Conservation (phyloP, 1,140 invertebrate species). For the Cheumatopsyche charites region DNA sequence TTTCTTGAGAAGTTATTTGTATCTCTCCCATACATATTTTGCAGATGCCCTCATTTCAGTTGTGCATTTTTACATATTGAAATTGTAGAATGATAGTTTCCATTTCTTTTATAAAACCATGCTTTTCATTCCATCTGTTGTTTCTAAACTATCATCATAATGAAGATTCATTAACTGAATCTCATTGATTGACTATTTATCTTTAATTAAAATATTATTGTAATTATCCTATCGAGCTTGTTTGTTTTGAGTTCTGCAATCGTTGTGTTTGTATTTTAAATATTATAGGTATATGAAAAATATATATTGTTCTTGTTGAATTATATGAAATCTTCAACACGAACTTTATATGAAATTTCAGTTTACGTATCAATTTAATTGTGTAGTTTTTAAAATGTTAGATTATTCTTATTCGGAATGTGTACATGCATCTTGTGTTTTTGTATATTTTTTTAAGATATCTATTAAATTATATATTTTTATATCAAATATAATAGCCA, state of each 20-base stretch:
- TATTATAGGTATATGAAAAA: not conserved
- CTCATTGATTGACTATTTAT: not conserved
- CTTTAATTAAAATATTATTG: not conserved
- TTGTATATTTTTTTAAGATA: too few relatives aligned
- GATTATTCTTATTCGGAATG: too few relatives aligned
- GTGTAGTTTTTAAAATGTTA: too few relatives aligned
- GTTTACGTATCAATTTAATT: too few relatives aligned
- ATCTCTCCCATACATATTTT: not conserved
- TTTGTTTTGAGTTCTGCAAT: conserved; percentile 10
- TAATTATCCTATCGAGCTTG: not conserved
- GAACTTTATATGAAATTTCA: too few relatives aligned
- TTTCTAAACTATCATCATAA: not conserved
- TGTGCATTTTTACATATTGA: not conserved
- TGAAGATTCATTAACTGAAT: not conserved
- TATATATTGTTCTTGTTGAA: not conserved
- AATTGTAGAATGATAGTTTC: not conserved
- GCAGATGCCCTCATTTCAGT: not conserved
- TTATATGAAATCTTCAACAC: not conserved
- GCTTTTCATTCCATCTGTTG: not conserved
- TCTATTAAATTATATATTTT: not conserved
- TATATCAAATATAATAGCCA: not conserved
- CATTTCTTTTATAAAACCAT: not conserved
- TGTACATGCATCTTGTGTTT: too few relatives aligned
- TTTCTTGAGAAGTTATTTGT: not conserved
- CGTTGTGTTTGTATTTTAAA: not conserved